Conservation (phyloP, 2,797 vertebrate species). For the Coccyzus lansbergi region DNA sequence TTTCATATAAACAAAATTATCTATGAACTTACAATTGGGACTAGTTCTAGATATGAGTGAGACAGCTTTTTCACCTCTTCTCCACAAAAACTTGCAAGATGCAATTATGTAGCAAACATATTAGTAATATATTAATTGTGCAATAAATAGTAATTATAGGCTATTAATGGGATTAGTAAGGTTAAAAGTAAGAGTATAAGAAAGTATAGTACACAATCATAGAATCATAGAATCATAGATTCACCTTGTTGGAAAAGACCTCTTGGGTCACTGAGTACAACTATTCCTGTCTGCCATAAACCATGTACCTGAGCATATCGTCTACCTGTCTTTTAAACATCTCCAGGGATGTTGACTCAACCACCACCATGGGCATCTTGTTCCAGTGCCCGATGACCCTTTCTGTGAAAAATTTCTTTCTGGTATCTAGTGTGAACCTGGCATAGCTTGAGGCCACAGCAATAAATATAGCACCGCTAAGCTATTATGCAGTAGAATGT, state of each 20-base stretch:
- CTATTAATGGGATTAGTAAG: neutral
- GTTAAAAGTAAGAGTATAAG: neutral
- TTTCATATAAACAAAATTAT: fast-evolving
- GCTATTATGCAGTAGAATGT: neutral
- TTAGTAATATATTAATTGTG: neutral
- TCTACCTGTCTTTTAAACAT: no score
- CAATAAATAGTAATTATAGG: neutral
- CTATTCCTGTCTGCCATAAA: no score
- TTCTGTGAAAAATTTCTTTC: no score
- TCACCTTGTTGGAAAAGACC: no score
- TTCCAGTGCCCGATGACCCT: no score
- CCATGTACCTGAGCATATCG: no score
- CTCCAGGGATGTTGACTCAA: no score
- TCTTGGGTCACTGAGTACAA: no score
- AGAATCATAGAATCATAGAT: no score
- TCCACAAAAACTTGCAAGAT: neutral
- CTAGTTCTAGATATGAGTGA: neutral
- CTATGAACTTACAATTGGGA: neutral
- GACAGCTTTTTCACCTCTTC: neutral
- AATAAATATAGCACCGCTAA: neutral
- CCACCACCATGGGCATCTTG: no score
- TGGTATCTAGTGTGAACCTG: no score
- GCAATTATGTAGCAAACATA: neutral
- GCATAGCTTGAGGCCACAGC: no score
- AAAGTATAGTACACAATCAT: neutral